These are phyloP conservation scores for Resseliella maxima DNA, from an alignment of 2,888 invertebrate species.

Conservation along the genomic window DNA sequence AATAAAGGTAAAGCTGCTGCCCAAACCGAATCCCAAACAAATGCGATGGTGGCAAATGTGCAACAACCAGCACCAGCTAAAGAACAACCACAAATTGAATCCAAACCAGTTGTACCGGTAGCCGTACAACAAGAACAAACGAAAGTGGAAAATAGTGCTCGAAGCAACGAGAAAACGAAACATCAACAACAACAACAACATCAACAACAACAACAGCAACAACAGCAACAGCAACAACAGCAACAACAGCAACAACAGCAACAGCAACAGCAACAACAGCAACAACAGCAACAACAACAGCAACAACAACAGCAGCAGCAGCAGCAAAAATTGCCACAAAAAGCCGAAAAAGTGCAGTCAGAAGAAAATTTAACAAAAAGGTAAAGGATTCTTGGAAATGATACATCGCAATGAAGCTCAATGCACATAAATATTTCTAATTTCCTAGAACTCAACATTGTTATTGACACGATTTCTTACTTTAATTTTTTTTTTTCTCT, in stretches of 20 bases:
- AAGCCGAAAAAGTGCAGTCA: not conserved
- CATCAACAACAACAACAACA: not conserved
- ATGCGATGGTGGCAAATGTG: conserved; percentile 42
- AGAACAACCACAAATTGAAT: not conserved
- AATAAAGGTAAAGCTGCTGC: conserved; percentile 35
- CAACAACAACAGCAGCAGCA: not conserved
- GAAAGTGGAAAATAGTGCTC: not conserved
- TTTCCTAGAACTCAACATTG: too few relatives aligned
- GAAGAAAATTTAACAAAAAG: conserved; percentile 34
- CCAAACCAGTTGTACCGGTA: conserved; percentile 34
- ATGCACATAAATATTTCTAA: too few relatives aligned
- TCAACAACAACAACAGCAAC: too few relatives aligned
- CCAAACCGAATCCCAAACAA: not conserved
- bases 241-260: not conserved
- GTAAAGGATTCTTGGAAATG: not conserved
- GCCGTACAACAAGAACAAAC: conserved; percentile 9
- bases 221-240: not conserved
- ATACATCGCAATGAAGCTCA: too few relatives aligned
- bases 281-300: too few relatives aligned
- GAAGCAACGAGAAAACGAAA: conserved; percentile 7
- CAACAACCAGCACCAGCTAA: conserved; percentile 21
- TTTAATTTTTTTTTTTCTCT: too few relatives aligned
- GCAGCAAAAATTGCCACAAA: not conserved
- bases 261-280: too few relatives aligned
- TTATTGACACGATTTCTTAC: too few relatives aligned